Evolutionary conservation across 2,797 vertebrate genomes (phyloP).

Genomic region (Sebastolobus altivelis): DNA sequence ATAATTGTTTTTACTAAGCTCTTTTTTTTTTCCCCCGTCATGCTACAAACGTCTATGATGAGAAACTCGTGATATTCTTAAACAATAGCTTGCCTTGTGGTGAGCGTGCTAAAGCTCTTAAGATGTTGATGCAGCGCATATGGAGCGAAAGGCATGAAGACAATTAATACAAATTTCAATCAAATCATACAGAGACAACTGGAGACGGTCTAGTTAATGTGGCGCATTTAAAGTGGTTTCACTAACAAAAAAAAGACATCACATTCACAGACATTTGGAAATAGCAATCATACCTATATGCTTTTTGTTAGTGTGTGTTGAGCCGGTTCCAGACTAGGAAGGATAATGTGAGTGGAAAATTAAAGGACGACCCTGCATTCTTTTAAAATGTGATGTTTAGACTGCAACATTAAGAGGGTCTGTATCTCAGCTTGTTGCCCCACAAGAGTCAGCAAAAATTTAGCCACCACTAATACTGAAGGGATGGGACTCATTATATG

Average conservation of each 20-base stretch:
- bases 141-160: constrained; percentile 33
- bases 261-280: neutral
- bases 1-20: constrained; percentile 24
- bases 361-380: constrained; percentile 1
- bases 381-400: neutral
- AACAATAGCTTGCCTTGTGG: constrained; percentile 33
- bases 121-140: constrained; percentile 26
- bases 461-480: neutral
- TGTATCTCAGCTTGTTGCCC: constrained; percentile 16
- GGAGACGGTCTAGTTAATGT: neutral
- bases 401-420: constrained; percentile 11
- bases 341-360: constrained; percentile 5
- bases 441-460: constrained; percentile 6
- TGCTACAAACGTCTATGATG: constrained; percentile 16
- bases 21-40: neutral
- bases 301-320: neutral
- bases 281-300: neutral
- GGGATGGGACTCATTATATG: constrained; percentile 10
- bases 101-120: neutral
- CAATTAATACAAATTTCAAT: constrained; percentile 21
- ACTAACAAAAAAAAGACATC: neutral
- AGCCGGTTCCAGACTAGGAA: neutral
- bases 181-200: constrained; percentile 1
- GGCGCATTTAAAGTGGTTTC: constrained; percentile 18
- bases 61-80: constrained; percentile 13